A percentile compares a stretch with the other conserved stretches of the same genome.
These are phyloP conservation scores for Proisotoma minuta DNA, from an alignment of 2,888 invertebrate genomes.

Conservation along the genomic window DNA sequence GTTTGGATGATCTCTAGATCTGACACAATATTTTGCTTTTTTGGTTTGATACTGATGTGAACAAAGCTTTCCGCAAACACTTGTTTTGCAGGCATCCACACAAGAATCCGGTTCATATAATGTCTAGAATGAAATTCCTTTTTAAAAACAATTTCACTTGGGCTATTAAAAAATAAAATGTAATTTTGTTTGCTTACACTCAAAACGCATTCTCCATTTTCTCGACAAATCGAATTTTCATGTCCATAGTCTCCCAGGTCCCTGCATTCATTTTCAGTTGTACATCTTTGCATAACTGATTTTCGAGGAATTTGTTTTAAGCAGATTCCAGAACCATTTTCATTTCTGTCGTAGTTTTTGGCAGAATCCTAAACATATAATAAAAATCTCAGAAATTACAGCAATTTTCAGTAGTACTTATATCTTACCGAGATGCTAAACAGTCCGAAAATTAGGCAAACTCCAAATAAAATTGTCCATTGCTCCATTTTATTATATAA, in stretches of 20 bases:
- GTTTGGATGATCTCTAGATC: slow-evolving; percentile 32
- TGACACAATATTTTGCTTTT: slow-evolving; percentile 26
- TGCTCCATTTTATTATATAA: no score
- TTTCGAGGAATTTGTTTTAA: slow-evolving; percentile 25
- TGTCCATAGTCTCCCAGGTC: slow-evolving; percentile 3
- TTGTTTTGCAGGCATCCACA: slow-evolving; percentile 22
- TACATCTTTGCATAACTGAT: slow-evolving; percentile 17
- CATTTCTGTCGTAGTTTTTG: no score
- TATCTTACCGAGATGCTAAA: no score
- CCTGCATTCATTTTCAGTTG: slow-evolving; percentile 14
- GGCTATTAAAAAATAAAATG: slow-evolving; percentile 5
- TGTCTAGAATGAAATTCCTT: slow-evolving; percentile 1
- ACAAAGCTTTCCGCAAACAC: slow-evolving; percentile 25
- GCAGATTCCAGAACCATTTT: slow-evolving; percentile 3
- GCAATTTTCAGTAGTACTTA: no score
- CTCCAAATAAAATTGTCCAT: no score
- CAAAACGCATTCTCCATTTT: slow-evolving; percentile 25
- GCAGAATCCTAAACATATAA: no score
- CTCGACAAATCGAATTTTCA: slow-evolving; percentile 14
- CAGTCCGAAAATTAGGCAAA: no score
- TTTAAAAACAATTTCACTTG: not conserved
- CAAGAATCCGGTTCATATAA: slow-evolving; percentile 21
- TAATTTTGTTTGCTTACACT: slow-evolving; percentile 16
- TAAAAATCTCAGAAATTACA: no score
- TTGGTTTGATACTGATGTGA: slow-evolving; percentile 21